These are phyloP conservation scores for Tipula helvola DNA, from an alignment of 2,888 invertebrate genomes.

Conservation along the genomic window DNA sequence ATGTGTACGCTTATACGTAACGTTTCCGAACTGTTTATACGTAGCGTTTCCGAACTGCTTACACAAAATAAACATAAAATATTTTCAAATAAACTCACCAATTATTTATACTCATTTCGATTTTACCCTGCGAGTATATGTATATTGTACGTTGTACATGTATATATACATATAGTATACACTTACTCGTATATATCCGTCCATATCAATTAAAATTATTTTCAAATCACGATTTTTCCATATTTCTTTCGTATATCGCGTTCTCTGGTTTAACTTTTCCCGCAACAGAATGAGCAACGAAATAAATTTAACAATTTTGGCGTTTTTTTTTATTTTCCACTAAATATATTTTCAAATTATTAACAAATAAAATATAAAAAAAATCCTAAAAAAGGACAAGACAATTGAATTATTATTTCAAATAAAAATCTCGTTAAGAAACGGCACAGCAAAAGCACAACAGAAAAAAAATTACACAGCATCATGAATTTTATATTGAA, in stretches of 20 bases:
- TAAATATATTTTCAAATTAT: constrained; percentile 4
- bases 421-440: background rate
- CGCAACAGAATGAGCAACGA: background rate
- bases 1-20: too few relatives aligned
- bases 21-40: too few relatives aligned
- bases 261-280: background rate
- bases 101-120: too few relatives aligned
- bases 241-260: background rate
- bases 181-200: background rate
- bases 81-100: too few relatives aligned
- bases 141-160: too few relatives aligned
- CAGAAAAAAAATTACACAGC: background rate
- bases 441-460: background rate
- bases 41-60: too few relatives aligned
- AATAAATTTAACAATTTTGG: background rate
- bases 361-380: background rate
- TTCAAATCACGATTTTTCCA: background rate
- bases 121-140: too few relatives aligned
- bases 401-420: constrained; percentile 4
- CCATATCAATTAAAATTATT: background rate
- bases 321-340: background rate
- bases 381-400: background rate
- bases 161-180: background rate
- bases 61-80: too few relatives aligned
- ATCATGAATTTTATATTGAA: background rate